phyloP scores from a whole-genome alignment of 2,888 invertebrate species.

The Candidula unifasciata region DNA sequence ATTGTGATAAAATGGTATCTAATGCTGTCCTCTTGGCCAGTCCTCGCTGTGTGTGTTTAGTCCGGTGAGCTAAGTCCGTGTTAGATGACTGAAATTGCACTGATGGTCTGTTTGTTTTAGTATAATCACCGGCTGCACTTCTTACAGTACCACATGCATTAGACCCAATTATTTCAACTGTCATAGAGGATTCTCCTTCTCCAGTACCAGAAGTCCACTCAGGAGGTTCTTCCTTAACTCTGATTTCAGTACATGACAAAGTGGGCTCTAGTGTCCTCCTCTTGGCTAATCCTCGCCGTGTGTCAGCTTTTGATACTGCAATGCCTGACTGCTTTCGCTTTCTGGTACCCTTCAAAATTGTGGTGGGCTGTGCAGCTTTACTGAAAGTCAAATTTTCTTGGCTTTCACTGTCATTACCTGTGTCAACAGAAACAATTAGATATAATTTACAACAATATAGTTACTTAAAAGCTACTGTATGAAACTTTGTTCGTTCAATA shows the following conservation, averaged over 20 bases:
- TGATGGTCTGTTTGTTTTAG: too few relatives aligned
- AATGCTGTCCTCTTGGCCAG: too few relatives aligned
- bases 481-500: too few relatives aligned
- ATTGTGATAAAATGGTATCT: too few relatives aligned
- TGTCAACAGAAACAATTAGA: neutral
- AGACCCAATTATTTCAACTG: too few relatives aligned
- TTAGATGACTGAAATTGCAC: too few relatives aligned
- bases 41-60: too few relatives aligned
- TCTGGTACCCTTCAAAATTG: neutral
- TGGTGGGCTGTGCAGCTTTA: neutral
- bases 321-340: neutral
- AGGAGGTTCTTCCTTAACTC: neutral
- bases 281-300: conserved; percentile 14
- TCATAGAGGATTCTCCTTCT: too few relatives aligned
- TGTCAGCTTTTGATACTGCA: neutral
- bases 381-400: neutral
- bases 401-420: neutral
- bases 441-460: neutral
- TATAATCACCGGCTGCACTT: too few relatives aligned
- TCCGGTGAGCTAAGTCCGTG: too few relatives aligned
- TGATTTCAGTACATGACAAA: neutral
- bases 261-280: neutral
- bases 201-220: neutral
- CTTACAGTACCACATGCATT: too few relatives aligned
- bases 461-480: neutral